Evolutionary conservation across 2,797 vertebrate genomes (phyloP).

Genomic region (Cuniculus paca): DNA sequence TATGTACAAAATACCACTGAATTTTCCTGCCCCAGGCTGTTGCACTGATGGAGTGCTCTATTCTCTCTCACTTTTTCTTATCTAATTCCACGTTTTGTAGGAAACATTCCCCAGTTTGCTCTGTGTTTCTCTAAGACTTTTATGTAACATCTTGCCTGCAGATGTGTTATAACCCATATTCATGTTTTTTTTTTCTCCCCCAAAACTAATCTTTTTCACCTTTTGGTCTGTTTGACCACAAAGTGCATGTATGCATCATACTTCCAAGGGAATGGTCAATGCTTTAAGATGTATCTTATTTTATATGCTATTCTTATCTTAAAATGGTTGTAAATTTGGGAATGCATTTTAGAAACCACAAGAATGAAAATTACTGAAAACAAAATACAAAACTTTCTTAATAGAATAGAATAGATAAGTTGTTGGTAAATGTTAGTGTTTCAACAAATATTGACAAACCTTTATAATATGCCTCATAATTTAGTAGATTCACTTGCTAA

Average conservation of each 20-base stretch:
- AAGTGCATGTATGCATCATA: background rate
- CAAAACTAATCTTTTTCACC: background rate
- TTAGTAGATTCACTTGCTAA: background rate
- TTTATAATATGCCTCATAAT: background rate
- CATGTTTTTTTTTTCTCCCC: background rate
- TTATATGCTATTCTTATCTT: background rate
- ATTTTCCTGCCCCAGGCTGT: too few relatives aligned
- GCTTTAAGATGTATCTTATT: background rate
- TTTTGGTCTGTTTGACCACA: background rate
- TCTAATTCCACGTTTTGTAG: background rate
- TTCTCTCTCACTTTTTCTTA: too few relatives aligned
- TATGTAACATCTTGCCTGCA: background rate
- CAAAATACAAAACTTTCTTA: background rate
- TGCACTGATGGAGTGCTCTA: rapidly evolving
- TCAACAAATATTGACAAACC: background rate
- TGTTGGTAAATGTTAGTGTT: background rate
- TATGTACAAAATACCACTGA: background rate
- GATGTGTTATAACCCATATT: too few relatives aligned
- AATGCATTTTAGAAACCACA: background rate
- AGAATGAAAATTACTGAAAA: background rate
- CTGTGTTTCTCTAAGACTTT: background rate
- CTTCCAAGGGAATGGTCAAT: background rate
- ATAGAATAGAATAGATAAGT: background rate
- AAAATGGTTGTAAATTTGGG: background rate
- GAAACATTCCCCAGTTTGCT: background rate